Percentiles rank a stretch among this genome's conserved stretches.
phyloP scores from a whole-genome alignment of 2,888 invertebrate species.

The Vanessa cardui region DNA sequence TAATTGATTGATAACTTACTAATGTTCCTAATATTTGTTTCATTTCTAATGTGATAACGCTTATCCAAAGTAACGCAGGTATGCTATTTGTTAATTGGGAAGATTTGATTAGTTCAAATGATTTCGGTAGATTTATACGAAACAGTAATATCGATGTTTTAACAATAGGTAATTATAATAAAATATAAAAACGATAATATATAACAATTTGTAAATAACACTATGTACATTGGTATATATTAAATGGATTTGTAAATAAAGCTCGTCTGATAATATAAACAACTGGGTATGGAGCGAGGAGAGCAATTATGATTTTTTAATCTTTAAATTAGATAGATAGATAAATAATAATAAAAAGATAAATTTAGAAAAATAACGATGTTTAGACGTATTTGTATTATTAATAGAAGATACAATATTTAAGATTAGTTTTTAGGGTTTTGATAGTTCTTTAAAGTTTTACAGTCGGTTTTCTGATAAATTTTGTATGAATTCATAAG shows the following conservation, averaged over 20 bases:
- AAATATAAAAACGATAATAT: not conserved
- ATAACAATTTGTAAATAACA: slow-evolving; percentile 30
- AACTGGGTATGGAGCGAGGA: slow-evolving; percentile 13
- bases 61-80: slow-evolving; percentile 2
- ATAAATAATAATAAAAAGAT: too few species aligned
- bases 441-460: too few species aligned
- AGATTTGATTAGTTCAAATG: not conserved
- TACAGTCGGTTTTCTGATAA: too few species aligned
- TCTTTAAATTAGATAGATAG: too few species aligned
- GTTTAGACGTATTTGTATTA: too few species aligned
- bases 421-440: too few species aligned
- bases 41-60: slow-evolving; percentile 9
- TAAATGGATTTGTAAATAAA: slow-evolving; percentile 24
- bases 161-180: not conserved
- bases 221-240: slow-evolving; percentile 17
- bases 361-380: too few species aligned
- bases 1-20: slow-evolving; percentile 22
- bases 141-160: not conserved
- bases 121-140: not conserved
- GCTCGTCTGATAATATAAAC: slow-evolving; percentile 31
- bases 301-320: too few species aligned
- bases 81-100: slow-evolving; percentile 13
- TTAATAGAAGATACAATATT: too few species aligned
- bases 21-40: slow-evolving; percentile 32
- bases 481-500: too few species aligned